phyloP scores from a whole-genome alignment of 1,140 invertebrate genomes.

The Drosophila albomicans region DNA sequence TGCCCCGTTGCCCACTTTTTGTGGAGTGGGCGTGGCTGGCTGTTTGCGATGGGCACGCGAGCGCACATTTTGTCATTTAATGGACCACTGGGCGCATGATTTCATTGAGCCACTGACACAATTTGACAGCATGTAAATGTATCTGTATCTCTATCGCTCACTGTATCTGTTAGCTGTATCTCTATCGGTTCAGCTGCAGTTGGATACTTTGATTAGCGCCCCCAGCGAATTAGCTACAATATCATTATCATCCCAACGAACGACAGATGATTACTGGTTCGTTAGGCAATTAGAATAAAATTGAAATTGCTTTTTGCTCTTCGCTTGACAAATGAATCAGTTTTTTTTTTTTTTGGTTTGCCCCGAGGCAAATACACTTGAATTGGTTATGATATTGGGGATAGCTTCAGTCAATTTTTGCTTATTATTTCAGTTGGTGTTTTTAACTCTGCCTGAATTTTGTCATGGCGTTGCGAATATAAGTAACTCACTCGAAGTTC shows the following conservation, averaged over 20 bases:
- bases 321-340: constrained; percentile 8
- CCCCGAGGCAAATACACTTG: constrained; percentile 7
- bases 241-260: constrained; percentile 46
- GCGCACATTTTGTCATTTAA: constrained; percentile 77
- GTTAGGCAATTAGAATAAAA: constrained; percentile 75
- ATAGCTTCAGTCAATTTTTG: neutral
- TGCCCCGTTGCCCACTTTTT: neutral
- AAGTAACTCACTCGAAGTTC: no score
- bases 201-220: constrained; percentile 82
- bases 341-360: neutral
- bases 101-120: constrained; percentile 80
- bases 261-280: constrained; percentile 60
- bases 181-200: constrained; percentile 48
- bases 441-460: no score
- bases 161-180: constrained; percentile 7
- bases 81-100: constrained; percentile 82
- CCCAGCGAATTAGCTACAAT: constrained; percentile 65
- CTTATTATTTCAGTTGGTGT: neutral
- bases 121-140: constrained; percentile 38
- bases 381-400: constrained; percentile 12
- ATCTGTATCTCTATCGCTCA: neutral
- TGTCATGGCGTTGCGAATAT: no score
- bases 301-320: constrained; percentile 62
- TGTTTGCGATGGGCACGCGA: constrained; percentile 19
- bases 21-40: constrained; percentile 22